These are phyloP conservation scores for Temnothorax longispinosus DNA, from an alignment of 1,140 invertebrate genomes.

Conservation along the genomic window DNA sequence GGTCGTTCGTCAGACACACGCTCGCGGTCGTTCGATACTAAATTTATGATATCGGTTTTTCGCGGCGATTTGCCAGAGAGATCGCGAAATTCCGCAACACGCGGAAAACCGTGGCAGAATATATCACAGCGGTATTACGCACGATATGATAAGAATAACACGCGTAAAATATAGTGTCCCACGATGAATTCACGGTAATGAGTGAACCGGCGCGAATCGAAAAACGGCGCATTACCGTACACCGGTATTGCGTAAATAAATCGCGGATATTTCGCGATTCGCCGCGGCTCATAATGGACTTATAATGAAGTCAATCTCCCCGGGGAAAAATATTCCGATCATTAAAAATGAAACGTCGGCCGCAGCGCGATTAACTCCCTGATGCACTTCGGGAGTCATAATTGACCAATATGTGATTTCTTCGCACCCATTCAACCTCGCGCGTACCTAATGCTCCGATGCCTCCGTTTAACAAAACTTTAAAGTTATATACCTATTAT, in stretches of 20 bases:
- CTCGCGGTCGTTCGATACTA: constrained; percentile 1
- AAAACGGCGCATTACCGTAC: neutral
- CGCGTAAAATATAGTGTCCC: neutral
- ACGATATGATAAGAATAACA: constrained; percentile 22
- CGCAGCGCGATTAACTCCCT: neutral
- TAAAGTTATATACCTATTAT: neutral
- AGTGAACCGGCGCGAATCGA: neutral
- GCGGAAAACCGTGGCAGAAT: neutral
- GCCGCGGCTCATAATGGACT: neutral
- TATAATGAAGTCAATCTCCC: constrained; percentile 9
- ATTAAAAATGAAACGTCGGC: constrained; percentile 38
- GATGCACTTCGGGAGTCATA: neutral
- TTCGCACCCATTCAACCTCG: neutral
- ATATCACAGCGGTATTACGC: neutral
- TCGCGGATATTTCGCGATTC: constrained; percentile 1
- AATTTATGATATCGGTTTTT: constrained; percentile 9
- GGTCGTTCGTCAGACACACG: constrained; percentile 18
- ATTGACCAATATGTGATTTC: neutral
- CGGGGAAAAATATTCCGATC: neutral
- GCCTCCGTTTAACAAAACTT: neutral
- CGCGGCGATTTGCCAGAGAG: neutral
- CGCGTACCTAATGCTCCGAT: neutral
- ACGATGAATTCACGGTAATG: constrained; percentile 1
- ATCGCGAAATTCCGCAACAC: neutral
- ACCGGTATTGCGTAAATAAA: constrained; percentile 33